Base-by-base conservation (phyloP, 2,113 vertebrate species). In the Colius striatus region DNA sequence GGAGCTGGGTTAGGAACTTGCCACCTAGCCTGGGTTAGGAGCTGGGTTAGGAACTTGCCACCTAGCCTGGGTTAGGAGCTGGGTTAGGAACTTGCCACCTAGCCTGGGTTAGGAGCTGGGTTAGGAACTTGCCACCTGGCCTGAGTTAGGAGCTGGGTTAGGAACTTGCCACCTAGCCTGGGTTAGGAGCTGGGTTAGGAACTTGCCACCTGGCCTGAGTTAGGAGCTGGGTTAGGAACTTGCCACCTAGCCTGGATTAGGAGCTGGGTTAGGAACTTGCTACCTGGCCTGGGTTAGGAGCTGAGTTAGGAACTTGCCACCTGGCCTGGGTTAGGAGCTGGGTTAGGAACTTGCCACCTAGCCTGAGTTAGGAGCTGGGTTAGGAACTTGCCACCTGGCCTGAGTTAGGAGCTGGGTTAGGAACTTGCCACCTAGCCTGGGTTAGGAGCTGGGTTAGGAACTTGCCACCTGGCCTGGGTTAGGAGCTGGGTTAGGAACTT, bases 21-120 rank as follows among this genome's bases (percentile, higher is more conserved):
- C 34, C 17, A 1, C 22, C 55, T 41, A 11, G 63, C 50, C 54
- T 2, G 14, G 60, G 29, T 48, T 16, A 5, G 47, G 58, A 19
- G 2, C n/a, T n/a, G n/a, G n/a, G n/a, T n/a, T n/a, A n/a, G 23
- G 62, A 38, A 11, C 0, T 36, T 2, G n/a, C 34, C 17, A 1
- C 22, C 55, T 41, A 11, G 63, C 50, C 54, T 2, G 14, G 60
- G 29, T 48, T 16, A 5, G 47, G 58, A 19, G 2, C n/a, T n/a
- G n/a, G n/a, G n/a, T n/a, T n/a, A n/a, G 23, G 62, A 38, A 11
- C 0, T 36, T 2, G n/a, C 34, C 17, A 1, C 22, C 55, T 41
- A 11, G 63, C 50, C 54, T 2, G 14, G 60, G 29, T 48, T 16
- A 5, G 47, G 58, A 19, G 2, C n/a, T n/a, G n/a, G n/a, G n/a